A percentile compares a stretch with the other conserved stretches of the same genome.
phyloP scores from a whole-genome alignment of 2,113 vertebrate genomes.

The Machaerirhynchus nigripectus region DNA sequence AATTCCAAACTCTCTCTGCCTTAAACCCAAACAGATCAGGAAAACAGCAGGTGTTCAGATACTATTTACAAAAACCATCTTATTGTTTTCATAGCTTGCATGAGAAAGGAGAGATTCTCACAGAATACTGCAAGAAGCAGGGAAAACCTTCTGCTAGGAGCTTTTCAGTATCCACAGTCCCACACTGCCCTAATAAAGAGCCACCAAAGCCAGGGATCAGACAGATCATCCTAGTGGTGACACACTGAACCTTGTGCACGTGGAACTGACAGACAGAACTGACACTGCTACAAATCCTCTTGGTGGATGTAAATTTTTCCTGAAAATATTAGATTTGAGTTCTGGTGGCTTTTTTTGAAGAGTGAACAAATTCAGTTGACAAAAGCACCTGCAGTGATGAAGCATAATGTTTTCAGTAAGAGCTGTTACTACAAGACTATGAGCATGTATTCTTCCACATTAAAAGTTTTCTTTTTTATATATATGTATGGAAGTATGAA shows the following conservation, averaged over 20 bases:
- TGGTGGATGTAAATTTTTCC: neutral
- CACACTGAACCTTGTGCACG: accelerated
- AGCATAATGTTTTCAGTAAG: neutral
- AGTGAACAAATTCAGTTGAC: neutral
- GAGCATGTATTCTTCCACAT: neutral
- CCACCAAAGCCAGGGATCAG: neutral
- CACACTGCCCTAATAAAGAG: neutral
- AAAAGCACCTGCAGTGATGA: neutral
- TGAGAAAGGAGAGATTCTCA: too few species aligned
- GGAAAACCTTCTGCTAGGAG: too few species aligned
- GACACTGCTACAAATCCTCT: neutral
- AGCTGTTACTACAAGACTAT: neutral
- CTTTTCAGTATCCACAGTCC: too few species aligned
- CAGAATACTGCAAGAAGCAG: too few species aligned
- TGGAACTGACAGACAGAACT: neutral
- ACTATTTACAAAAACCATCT: too few species aligned
- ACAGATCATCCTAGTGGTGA: neutral
- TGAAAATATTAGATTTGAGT: neutral
- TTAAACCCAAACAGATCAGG: too few species aligned
- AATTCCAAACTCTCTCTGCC: too few species aligned
- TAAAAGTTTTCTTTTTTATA: neutral
- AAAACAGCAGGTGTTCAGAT: too few species aligned
- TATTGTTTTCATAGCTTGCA: too few species aligned
- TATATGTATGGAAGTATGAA: neutral
- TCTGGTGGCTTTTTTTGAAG: neutral